Evolutionary conservation across 2,797 vertebrate genomes (phyloP).

Genomic region (Halcyon badia): DNA sequence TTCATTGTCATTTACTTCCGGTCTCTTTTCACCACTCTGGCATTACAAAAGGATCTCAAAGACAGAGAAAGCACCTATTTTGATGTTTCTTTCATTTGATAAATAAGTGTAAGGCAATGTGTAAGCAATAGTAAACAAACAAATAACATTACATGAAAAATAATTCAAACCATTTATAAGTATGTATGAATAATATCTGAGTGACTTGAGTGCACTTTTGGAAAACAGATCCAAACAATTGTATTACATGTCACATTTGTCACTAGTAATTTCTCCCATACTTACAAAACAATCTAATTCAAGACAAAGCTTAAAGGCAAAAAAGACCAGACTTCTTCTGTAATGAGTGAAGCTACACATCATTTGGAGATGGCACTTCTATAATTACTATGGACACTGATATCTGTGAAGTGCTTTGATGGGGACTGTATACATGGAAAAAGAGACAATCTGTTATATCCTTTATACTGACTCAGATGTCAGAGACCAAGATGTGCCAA

Average conservation of each 20-base stretch:
- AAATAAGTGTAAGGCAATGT: neutral
- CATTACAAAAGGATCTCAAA: constrained; percentile 31
- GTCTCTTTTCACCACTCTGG: neutral
- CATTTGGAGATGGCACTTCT: neutral
- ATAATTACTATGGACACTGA: neutral
- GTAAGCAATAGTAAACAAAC: neutral
- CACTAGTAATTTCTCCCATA: neutral
- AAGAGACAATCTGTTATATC: neutral
- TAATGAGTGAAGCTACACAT: neutral
- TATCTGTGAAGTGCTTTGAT: neutral
- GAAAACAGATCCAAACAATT: constrained; percentile 12
- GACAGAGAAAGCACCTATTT: neutral
- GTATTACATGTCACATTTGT: neutral
- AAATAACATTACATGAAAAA: constrained; percentile 1
- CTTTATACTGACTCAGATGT: neutral
- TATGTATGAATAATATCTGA: neutral
- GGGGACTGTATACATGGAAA: neutral
- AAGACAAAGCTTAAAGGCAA: constrained; percentile 3
- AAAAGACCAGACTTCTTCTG: neutral
- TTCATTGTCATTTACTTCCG: constrained; percentile 25
- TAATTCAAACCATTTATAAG: neutral
- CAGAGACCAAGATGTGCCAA: neutral
- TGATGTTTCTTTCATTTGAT: neutral
- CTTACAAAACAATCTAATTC: neutral
- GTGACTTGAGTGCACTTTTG: neutral